Percentiles rank a stretch among this genome's conserved stretches.
Evolutionary conservation across 2,888 invertebrate species (phyloP).

Genomic region (Cacoxenus indagator): DNA sequence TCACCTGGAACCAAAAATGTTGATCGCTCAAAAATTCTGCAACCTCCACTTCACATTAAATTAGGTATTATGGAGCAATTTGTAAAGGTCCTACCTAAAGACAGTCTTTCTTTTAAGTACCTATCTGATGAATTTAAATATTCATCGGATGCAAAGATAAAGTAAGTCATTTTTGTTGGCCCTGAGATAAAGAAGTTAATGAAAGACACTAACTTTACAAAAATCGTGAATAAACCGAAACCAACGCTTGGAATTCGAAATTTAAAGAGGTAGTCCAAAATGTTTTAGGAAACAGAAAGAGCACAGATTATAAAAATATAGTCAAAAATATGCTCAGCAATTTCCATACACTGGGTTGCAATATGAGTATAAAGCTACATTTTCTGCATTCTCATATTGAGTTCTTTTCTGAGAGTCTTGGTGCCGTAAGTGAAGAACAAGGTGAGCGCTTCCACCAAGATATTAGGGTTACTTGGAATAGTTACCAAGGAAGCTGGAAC

Average conservation of each 20-base stretch:
- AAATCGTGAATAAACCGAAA: too few relatives aligned
- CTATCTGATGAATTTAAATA: neutral
- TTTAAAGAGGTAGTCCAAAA: neutral
- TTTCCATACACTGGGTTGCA: neutral
- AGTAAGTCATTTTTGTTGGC: neutral
- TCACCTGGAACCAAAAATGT: too few relatives aligned
- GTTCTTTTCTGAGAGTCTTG: neutral
- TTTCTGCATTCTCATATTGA: neutral
- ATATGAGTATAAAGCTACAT: neutral
- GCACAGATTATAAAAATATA: neutral
- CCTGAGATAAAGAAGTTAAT: too few relatives aligned
- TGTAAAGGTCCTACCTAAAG: slow-evolving; percentile 10
- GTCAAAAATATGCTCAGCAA: neutral
- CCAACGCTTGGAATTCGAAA: too few relatives aligned
- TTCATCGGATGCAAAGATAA: too few relatives aligned
- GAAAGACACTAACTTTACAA: too few relatives aligned
- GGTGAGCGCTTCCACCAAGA: neutral
- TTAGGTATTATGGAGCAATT: slow-evolving; percentile 22
- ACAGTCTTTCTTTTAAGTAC: neutral
- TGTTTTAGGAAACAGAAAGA: neutral
- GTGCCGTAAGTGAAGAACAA: neutral
- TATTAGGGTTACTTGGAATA: neutral
- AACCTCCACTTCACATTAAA: slow-evolving; percentile 22
- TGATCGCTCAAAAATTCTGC: too few relatives aligned
- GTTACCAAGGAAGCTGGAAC: neutral